phyloP scores from a whole-genome alignment of 2,113 vertebrate genomes.

The Vulpes lagopus region DNA sequence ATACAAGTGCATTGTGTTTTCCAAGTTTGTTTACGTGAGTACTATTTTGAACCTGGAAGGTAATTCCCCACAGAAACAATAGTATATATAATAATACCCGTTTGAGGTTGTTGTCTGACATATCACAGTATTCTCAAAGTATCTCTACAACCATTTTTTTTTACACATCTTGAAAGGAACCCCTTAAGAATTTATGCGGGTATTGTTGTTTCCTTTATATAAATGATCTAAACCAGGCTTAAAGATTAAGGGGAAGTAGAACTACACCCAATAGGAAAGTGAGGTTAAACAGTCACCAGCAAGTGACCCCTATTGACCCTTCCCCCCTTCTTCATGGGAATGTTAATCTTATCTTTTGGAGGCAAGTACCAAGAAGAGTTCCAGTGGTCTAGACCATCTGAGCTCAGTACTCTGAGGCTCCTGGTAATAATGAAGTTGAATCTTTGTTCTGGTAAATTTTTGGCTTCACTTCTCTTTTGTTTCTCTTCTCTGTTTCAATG shows the following conservation, averaged over 20 bases:
- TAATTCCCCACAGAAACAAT: not conserved
- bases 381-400: not conserved
- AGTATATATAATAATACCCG: not conserved
- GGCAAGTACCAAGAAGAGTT: not conserved
- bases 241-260: not conserved
- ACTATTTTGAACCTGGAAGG: not conserved
- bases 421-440: no score
- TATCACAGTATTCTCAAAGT: not conserved
- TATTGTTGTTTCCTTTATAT: not conserved
- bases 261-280: not conserved
- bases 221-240: conserved; percentile 23
- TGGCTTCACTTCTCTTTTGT: no score
- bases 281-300: not conserved
- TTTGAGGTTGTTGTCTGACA: not conserved
- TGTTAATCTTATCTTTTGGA: not conserved
- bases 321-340: not conserved
- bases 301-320: not conserved
- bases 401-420: no score
- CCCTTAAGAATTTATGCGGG: not conserved
- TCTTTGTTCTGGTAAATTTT: no score
- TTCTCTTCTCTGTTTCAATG: no score
- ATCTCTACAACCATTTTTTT: not conserved
- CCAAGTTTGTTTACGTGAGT: not conserved
- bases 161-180: not conserved
- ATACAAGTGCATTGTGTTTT: not conserved